Base-by-base conservation (phyloP, 2,113 vertebrate species). In the Malurus elegans region DNA sequence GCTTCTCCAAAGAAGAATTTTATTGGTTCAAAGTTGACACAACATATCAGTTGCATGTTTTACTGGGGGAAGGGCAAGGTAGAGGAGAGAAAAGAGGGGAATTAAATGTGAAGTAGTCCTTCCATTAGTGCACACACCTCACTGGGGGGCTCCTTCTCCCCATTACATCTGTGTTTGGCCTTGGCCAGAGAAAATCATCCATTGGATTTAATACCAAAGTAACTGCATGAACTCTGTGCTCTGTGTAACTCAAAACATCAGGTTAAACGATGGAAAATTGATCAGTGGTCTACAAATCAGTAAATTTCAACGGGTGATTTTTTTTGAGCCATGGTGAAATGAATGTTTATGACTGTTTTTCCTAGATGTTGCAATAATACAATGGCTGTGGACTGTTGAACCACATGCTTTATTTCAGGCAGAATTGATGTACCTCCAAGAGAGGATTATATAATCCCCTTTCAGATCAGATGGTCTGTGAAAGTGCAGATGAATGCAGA, bases 391-490 rank as follows among this genome's bases (percentile, higher is more conserved):
- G 62, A 61, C 42, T 86, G 36, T 28, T 66, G 80, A 67, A 81
- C 58, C 29, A 47, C 48, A 69, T 65, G 84, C 34, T 76, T 89
- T 92, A 72, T 82, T 90, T 94, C 75, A 88, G 67, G 36, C 67
- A 86, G 87, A 86, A 67, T 48, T 96, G 79, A 75, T 92, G 67
- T 71, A 64, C 40, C 48, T 93, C 57, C 64, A 88, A 56, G 60
- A 88, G 31, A 71, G 64, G 72, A 78, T 79, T 91, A 57, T 72
- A 85, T 85, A 87, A 93, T 48, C 32, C 79, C 58, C 40, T 90
- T 90, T 92, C 48, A 90, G 60, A 81, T 90, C 79, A 92, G 93
- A 86, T 92, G 72, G 70, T 34, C 92, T 92, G 47, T 86, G 75
- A 92, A 79, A 88, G 56, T 73, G 48, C n/a, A 64, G 82, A 83